A percentile compares a stretch with the other conserved stretches of the same genome.
Conservation (phyloP, 2,797 vertebrate genomes). For the Mormyrops boulengeri region DNA sequence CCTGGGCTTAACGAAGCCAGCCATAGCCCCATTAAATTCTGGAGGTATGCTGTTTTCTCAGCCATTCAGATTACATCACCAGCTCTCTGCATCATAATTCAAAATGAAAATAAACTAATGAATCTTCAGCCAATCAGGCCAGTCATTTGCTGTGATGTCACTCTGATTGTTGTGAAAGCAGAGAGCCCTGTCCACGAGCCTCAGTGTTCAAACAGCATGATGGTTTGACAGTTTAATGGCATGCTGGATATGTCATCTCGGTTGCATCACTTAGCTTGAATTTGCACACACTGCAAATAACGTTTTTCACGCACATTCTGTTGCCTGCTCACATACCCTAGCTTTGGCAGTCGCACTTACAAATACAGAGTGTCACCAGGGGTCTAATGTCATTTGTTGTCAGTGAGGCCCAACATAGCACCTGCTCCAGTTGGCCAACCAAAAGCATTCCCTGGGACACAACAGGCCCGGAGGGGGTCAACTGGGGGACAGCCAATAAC, state of each 20-base stretch:
- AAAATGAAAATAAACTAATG: background rate
- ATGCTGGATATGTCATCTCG: background rate
- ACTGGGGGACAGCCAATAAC: conserved; percentile 40
- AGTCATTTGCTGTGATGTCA: background rate
- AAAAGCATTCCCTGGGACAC: background rate
- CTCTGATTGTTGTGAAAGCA: background rate
- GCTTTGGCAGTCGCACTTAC: background rate
- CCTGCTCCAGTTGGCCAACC: background rate
- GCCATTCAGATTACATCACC: background rate
- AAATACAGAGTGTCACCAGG: background rate
- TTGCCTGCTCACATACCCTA: background rate
- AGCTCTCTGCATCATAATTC: background rate
- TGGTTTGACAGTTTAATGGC: background rate
- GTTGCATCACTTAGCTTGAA: conserved; percentile 2
- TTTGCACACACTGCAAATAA: background rate
- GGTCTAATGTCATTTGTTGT: conserved; percentile 5
- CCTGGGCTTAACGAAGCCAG: background rate
- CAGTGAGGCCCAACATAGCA: background rate
- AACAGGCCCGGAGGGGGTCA: conserved; percentile 23
- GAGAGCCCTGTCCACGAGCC: background rate
- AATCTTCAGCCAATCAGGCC: background rate
- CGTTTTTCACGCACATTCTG: background rate
- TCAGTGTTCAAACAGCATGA: background rate
- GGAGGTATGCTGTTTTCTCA: background rate
- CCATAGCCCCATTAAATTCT: background rate